These are phyloP conservation scores for Gisinianus flammeolus DNA, from an alignment of 2,888 invertebrate genomes.

Conservation along the genomic window DNA sequence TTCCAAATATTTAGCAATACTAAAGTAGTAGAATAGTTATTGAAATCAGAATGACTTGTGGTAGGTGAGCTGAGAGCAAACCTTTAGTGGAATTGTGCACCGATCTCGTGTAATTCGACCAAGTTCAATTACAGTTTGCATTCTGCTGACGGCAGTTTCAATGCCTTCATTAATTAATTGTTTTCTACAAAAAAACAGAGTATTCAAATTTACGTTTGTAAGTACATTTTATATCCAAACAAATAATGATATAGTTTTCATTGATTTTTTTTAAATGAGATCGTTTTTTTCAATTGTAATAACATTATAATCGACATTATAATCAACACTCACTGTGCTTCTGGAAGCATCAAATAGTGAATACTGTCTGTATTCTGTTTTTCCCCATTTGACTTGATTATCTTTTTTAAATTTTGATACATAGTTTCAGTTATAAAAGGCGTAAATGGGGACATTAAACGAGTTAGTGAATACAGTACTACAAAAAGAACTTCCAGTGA, in stretches of 20 bases:
- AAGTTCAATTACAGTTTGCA: constrained; percentile 95
- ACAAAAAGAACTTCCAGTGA: constrained; percentile 87
- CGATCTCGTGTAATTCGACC: constrained; percentile 92
- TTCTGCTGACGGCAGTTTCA: constrained; percentile 85
- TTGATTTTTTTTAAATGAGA: neutral
- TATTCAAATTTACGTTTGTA: constrained; percentile 9
- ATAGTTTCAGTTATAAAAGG: constrained; percentile 95
- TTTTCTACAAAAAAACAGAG: constrained; percentile 61
- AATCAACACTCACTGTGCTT: constrained; percentile 64
- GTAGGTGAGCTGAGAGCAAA: no score
- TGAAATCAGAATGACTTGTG: no score
- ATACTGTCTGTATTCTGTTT: constrained; percentile 70
- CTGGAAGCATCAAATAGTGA: constrained; percentile 90
- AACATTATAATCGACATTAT: neutral
- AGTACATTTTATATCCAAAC: constrained; percentile 12
- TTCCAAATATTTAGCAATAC: no score
- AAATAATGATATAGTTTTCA: constrained; percentile 28
- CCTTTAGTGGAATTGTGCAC: constrained; percentile 89
- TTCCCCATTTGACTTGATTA: constrained; percentile 63
- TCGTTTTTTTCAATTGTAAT: no score
- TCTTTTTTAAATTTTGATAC: constrained; percentile 66
- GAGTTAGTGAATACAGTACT: constrained; percentile 85
- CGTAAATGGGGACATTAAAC: constrained; percentile 96
- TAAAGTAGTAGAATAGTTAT: no score
- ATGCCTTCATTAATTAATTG: constrained; percentile 81